Evolutionary conservation across 2,113 vertebrate species (phyloP).

Genomic region (Aldabrachelys gigantea): DNA sequence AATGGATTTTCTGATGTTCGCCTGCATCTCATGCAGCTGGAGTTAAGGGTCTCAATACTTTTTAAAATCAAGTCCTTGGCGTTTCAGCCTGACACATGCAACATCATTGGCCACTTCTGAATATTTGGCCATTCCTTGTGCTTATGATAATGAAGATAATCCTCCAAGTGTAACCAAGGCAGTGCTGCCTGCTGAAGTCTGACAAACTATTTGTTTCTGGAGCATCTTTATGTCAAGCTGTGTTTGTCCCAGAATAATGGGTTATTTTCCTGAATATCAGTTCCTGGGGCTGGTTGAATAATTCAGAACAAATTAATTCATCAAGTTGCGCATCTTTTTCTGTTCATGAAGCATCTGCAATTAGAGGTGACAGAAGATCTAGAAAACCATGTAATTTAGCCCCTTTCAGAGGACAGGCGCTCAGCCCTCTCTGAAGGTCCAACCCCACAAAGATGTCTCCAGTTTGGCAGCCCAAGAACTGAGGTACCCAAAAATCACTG

Average conservation of each 20-base stretch:
- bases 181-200: not conserved
- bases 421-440: not conserved
- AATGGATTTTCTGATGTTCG: not conserved
- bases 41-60: not conserved
- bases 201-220: not conserved
- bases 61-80: not conserved
- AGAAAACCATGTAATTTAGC: not conserved
- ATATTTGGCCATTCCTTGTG: not conserved
- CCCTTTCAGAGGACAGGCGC: not conserved
- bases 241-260: not conserved
- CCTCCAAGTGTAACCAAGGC: not conserved
- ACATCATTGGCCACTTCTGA: rapidly evolving
- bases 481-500: not conserved
- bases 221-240: not conserved
- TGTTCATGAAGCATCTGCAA: not conserved
- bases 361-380: not conserved
- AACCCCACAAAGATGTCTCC: not conserved
- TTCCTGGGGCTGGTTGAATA: not conserved
- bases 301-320: not conserved
- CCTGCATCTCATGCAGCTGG: not conserved
- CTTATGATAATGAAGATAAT: not conserved
- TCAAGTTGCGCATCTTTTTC: not conserved
- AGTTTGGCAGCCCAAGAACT: not conserved
- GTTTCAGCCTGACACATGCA: rapidly evolving
- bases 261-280: not conserved